Evolutionary conservation across 2,797 vertebrate genomes (phyloP).

Genomic region (Sebastes variabilis): DNA sequence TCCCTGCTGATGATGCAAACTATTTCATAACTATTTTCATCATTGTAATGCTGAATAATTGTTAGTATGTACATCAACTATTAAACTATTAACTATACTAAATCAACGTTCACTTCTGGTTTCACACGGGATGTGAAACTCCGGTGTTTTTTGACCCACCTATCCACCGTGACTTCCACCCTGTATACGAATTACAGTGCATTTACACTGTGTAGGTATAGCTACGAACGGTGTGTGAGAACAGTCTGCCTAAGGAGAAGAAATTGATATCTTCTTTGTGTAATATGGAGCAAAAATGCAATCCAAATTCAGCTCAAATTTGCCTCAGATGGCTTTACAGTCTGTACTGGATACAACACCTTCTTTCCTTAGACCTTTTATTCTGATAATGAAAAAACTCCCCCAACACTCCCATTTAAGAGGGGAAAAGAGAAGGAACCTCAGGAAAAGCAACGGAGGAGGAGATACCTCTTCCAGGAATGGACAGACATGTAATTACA

Average conservation of each 20-base stretch:
- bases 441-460: neutral
- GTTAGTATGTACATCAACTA: no score
- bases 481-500: neutral
- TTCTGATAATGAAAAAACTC: neutral
- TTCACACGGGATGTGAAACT: no score
- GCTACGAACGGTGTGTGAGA: no score
- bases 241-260: no score
- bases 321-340: neutral
- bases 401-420: neutral
- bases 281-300: neutral
- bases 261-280: neutral
- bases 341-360: neutral
- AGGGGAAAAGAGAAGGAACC: neutral
- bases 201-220: no score
- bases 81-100: no score
- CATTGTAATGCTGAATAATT: neutral
- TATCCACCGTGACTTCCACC: no score
- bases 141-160: no score
- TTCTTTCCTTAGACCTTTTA: neutral
- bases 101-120: no score
- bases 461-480: neutral
- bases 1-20: neutral
- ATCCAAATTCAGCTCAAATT: neutral
- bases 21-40: neutral
- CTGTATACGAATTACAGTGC: no score